These are phyloP conservation scores for Anoplius nigerrimus DNA, from an alignment of 2,888 invertebrate genomes.

Conservation along the genomic window DNA sequence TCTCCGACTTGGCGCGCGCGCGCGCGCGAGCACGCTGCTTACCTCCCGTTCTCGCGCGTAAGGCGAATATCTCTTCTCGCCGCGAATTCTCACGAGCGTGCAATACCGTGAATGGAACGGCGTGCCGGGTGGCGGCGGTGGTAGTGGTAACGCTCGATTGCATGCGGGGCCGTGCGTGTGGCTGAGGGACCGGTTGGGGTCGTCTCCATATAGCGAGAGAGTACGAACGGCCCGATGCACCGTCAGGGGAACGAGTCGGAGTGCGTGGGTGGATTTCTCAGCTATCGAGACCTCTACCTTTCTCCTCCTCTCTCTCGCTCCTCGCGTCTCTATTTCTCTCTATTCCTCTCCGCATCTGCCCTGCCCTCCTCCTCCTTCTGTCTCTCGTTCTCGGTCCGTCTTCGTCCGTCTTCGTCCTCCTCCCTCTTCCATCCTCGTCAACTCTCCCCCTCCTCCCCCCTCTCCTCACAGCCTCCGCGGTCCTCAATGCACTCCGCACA, in stretches of 20 bases:
- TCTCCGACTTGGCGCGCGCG: no score
- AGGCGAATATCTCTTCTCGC: slow-evolving; percentile 4
- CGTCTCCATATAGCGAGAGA: slow-evolving; percentile 45
- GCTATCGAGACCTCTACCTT: slow-evolving; percentile 53
- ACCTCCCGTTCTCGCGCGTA: slow-evolving; percentile 17
- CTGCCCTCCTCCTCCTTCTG: no score
- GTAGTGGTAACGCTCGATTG: slow-evolving; percentile 49
- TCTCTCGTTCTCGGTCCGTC: slow-evolving; percentile 18
- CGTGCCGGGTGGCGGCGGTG: slow-evolving; percentile 35
- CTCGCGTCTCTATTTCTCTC: slow-evolving; percentile 11
- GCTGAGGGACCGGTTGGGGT: slow-evolving; percentile 57
- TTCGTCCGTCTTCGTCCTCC: slow-evolving; percentile 4
- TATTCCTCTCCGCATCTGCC: background rate
- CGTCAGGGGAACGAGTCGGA: slow-evolving; percentile 42
- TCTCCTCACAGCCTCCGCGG: slow-evolving; percentile 4
- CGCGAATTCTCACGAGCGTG: slow-evolving; percentile 55
- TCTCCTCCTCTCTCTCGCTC: slow-evolving; percentile 29
- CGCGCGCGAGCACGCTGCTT: background rate
- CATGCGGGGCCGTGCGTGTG: slow-evolving; percentile 47
- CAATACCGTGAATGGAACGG: slow-evolving; percentile 59
- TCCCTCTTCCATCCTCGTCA: background rate
- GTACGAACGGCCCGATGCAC: background rate
- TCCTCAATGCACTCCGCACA: no score
- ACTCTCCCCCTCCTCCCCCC: slow-evolving; percentile 2
- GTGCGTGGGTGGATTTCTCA: slow-evolving; percentile 58